Base-by-base conservation (phyloP, 64 coral and sea anemone genomes). In the Acropora tenuis region DNA sequence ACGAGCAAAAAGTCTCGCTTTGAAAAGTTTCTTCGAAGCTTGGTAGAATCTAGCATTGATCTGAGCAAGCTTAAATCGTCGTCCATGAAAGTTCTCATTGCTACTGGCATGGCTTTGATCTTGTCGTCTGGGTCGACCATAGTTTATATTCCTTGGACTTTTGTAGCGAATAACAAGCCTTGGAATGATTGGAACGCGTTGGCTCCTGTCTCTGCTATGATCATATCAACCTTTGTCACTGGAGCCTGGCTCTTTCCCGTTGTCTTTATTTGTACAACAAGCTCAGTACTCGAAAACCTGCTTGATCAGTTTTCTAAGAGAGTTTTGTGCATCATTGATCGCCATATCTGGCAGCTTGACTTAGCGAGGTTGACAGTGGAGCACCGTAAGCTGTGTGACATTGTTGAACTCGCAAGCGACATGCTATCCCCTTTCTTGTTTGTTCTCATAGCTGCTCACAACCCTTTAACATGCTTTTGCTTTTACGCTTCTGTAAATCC, bases 181-280 rank as follows among this genome's bases (percentile, higher is more conserved):
- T 82, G 79, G 79, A 16, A 42, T 63, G 8, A 16, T 8, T 82
- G 79, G 79, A 60, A 42, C 43, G 79, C 52, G 1, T 63, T 82
- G 13, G 5, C 8, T 61, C 42, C 63, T 11, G 41, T 6, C 8
- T 43, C 40, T 82, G 43, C 15, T 0, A 8, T 78, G 4, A 7
- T 63, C 20, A 74, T 8, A 1, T 0, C 19, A 12, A 17, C 57
- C 9, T 60, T 59, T 43, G 79, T 18, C 2, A 8, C 9, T 11
- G 40, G 53, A 58, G 10, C 4, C 8, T 82, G 79, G 79, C 5
- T 82, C 3, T 15, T 82, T 43, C 79, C 79, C 43, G 2, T 82
- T 61, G 30, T 43, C 53, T 63, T 82, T 63, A 15, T 63, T 30
- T 17, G 41, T 13, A 60, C 63, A 0, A 63, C 79, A 82, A 60